Percentiles rank a stretch among this genome's conserved stretches.
Conservation (phyloP, 2,888 invertebrate genomes). For the Seladonia tumulorum region DNA sequence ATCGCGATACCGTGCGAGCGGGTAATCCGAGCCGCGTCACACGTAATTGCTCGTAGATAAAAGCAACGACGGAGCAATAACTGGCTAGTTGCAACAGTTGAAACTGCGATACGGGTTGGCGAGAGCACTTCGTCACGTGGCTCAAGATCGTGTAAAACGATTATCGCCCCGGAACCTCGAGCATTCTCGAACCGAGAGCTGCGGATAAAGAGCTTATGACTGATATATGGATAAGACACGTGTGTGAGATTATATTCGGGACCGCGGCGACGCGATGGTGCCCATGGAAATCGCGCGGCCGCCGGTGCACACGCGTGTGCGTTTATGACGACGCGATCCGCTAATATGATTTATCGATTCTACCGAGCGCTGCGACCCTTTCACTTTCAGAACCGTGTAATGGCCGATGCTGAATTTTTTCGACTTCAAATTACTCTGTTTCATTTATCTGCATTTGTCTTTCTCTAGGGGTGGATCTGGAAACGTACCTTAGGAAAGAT, state of each 20-base stretch:
- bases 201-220: slow-evolving; percentile 60
- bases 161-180: slow-evolving; percentile 43
- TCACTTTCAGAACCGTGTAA: background rate
- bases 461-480: too few relatives aligned
- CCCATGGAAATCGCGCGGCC: slow-evolving; percentile 10
- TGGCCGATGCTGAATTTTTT: background rate
- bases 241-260: slow-evolving; percentile 53
- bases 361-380: background rate
- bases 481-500: background rate
- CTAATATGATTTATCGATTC: slow-evolving; percentile 21
- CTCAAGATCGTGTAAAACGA: slow-evolving; percentile 56
- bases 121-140: slow-evolving; percentile 48
- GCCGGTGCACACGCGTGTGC: background rate
- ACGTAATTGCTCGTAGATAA: slow-evolving; percentile 43
- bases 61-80: slow-evolving; percentile 29
- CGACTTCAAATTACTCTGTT: background rate
- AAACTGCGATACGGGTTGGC: slow-evolving; percentile 36
- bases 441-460: too few relatives aligned
- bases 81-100: slow-evolving; percentile 41
- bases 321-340: slow-evolving; percentile 17
- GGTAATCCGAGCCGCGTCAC: slow-evolving; percentile 23
- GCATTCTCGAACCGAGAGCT: slow-evolving; percentile 31
- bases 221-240: slow-evolving; percentile 60
- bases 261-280: slow-evolving; percentile 18
- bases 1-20: slow-evolving; percentile 12